These are phyloP conservation scores for Pyrrhia umbra DNA, from an alignment of 2,888 invertebrate genomes.

Conservation along the genomic window DNA sequence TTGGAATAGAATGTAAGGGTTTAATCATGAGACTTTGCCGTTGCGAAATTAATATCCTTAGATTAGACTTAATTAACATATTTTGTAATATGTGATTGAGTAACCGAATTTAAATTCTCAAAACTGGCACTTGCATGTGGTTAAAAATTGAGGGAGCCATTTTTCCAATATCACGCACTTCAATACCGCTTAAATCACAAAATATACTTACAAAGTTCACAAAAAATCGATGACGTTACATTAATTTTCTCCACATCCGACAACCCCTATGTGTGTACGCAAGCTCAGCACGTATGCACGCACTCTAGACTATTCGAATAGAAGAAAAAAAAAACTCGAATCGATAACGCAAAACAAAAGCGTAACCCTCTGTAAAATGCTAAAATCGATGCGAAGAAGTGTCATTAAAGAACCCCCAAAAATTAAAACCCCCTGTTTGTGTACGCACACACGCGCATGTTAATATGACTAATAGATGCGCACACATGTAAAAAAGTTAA, in stretches of 20 bases:
- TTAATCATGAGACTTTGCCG: too few species aligned
- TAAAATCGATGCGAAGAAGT: slow-evolving; percentile 90
- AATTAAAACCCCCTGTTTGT: slow-evolving; percentile 85
- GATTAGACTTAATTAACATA: too few species aligned
- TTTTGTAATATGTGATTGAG: too few species aligned
- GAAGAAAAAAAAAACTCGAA: slow-evolving; percentile 75
- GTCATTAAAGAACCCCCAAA: slow-evolving; percentile 90
- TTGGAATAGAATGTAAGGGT: too few species aligned
- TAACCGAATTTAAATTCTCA: too few species aligned
- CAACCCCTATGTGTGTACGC: slow-evolving; percentile 67
- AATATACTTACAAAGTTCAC: slow-evolving; percentile 14
- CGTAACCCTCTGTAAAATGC: slow-evolving; percentile 85
- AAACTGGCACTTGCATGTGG: too few species aligned
- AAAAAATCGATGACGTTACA: slow-evolving; percentile 64
- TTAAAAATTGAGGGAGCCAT: background rate
- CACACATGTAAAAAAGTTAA: slow-evolving; percentile 68
- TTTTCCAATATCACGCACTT: slow-evolving; percentile 28
- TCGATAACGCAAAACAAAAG: slow-evolving; percentile 88
- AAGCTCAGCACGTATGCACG: slow-evolving; percentile 77
- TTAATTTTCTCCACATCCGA: slow-evolving; percentile 60
- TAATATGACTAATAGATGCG: slow-evolving; percentile 74
- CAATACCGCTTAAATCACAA: slow-evolving; percentile 11
- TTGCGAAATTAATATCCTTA: too few species aligned
- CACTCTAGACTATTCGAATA: slow-evolving; percentile 72
- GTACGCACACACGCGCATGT: slow-evolving; percentile 72